phyloP scores from a whole-genome alignment of 2,113 vertebrate species.

The Phalacrocorax brasilianus region DNA sequence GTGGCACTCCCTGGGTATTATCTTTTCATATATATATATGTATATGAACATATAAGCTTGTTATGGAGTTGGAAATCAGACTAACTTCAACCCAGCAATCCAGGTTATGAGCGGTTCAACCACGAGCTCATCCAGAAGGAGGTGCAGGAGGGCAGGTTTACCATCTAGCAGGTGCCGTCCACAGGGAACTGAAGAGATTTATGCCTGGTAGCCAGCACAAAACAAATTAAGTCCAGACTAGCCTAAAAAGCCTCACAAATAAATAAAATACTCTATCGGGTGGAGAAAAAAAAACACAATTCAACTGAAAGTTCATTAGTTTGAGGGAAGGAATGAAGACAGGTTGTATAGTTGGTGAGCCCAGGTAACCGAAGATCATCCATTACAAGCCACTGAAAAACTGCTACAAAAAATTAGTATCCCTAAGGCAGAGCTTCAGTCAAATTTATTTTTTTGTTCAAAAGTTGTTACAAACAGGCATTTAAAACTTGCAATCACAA shows the following conservation, averaged over 20 bases:
- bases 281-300: neutral
- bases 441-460: neutral
- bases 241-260: neutral
- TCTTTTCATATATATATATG: neutral
- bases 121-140: neutral
- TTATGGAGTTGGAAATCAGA: neutral
- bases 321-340: neutral
- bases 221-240: neutral
- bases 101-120: neutral
- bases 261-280: neutral
- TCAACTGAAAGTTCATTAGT: neutral
- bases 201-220: neutral
- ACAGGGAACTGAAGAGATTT: neutral
- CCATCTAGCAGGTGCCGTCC: neutral
- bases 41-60: neutral
- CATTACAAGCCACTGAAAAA: neutral
- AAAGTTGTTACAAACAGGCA: neutral
- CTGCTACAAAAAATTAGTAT: neutral
- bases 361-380: neutral
- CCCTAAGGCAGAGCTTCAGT: neutral
- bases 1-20: neutral
- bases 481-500: neutral
- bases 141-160: neutral
- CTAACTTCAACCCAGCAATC: neutral
- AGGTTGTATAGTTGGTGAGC: neutral